phyloP scores from a whole-genome alignment of 2,113 vertebrate species.

The Terrapene triunguis region DNA sequence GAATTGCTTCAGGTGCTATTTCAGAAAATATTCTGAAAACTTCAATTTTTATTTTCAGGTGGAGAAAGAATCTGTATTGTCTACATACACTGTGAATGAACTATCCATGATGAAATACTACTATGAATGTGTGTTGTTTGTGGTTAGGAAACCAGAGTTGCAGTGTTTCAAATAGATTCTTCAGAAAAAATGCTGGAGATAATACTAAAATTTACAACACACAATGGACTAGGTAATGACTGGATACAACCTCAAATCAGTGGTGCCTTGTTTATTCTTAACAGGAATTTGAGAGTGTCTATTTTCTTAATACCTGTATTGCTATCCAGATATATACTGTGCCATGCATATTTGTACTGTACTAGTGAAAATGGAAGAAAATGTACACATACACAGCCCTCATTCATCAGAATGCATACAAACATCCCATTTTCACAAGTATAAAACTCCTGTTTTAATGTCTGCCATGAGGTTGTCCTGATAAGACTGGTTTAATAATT shows the following conservation, averaged over 20 bases:
- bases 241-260: constrained; percentile 82
- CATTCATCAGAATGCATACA: constrained; percentile 57
- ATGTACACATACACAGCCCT: constrained; percentile 54
- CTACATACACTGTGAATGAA: constrained; percentile 97
- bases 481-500: constrained; percentile 37
- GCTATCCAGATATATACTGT: constrained; percentile 73
- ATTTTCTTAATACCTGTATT: constrained; percentile 82
- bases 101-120: constrained; percentile 97
- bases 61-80: constrained; percentile 92
- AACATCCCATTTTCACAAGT: constrained; percentile 8
- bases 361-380: constrained; percentile 63
- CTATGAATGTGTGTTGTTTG: constrained; percentile 97
- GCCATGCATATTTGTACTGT: constrained; percentile 75
- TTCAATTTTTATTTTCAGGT: constrained; percentile 81
- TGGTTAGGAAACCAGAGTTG: constrained; percentile 90
- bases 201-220: constrained; percentile 56
- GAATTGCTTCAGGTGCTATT: not conserved
- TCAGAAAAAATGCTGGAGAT: constrained; percentile 33
- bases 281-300: constrained; percentile 80
- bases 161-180: constrained; percentile 40
- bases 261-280: constrained; percentile 85
- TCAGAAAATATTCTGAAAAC: constrained; percentile 18
- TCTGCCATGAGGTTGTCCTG: constrained; percentile 43
- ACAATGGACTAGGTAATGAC: constrained; percentile 64
- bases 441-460: not conserved